These are phyloP conservation scores for Girardia tigrina DNA, from an alignment of 2,888 invertebrate genomes.

Conservation along the genomic window DNA sequence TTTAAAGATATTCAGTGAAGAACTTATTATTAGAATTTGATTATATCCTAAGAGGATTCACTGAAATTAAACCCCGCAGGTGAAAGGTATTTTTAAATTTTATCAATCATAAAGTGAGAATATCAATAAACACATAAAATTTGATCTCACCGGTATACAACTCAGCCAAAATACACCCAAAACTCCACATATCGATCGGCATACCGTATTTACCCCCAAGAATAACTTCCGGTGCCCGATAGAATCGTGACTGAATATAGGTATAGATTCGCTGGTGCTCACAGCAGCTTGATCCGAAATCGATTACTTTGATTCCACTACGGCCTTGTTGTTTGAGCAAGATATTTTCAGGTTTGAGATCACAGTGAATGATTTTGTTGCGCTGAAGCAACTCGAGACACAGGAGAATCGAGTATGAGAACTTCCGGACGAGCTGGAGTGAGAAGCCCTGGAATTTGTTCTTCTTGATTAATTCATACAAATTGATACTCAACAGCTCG, in stretches of 20 bases:
- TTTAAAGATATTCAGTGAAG: no score
- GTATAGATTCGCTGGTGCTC: conserved; percentile 74
- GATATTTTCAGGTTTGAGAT: conserved; percentile 38
- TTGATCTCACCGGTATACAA: conserved; percentile 64
- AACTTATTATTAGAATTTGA: no score
- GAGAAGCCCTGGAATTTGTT: conserved; percentile 91
- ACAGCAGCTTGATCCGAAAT: conserved; percentile 39
- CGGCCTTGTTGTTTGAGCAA: conserved; percentile 38
- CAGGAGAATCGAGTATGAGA: conserved; percentile 79
- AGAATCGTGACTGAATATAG: conserved; percentile 84
- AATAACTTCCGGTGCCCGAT: conserved; percentile 66
- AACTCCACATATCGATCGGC: conserved; percentile 47
- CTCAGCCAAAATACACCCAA: conserved; percentile 76
- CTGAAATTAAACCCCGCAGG: no score
- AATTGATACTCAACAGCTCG: conserved; percentile 76
- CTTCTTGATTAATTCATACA: conserved; percentile 90
- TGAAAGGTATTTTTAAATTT: no score
- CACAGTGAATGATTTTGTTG: conserved; percentile 39
- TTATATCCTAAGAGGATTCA: no score
- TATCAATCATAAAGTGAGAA: no score
- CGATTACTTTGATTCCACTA: conserved; percentile 38
- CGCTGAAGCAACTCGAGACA: conserved; percentile 64
- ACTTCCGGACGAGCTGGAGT: conserved; percentile 79
- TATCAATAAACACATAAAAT: no score
- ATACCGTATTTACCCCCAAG: conserved; percentile 75